Evolutionary conservation across 2,888 invertebrate species (phyloP), one percentile per base, ranked within the genome.

Genomic region (Drosophila fulvimacula): DNA sequence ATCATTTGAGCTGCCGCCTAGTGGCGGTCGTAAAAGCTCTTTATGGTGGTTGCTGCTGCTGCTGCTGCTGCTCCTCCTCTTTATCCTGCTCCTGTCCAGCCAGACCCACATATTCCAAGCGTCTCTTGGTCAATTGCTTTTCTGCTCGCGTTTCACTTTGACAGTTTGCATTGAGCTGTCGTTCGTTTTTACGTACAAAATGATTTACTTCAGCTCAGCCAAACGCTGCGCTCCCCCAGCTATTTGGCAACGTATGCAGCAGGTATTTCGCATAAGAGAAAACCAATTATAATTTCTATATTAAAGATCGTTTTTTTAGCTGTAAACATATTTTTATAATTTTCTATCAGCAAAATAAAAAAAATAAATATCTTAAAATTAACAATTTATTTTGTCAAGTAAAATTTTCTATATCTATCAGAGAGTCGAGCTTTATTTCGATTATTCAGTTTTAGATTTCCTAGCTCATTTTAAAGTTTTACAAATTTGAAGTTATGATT

Each of bases 11-110:
- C 79, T 66, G 73, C 78, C 69, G 76, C 64, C 70, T 65, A 27
- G 64, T 81, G 73, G 64, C 65, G 85, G 63, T 72, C 74, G 69
- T 88, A 85, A 86, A 88, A 82, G 79, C 78, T 69, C 76, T 88
- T 89, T 76, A 88, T 79, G 76, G 59, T 79, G 76, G 59, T 62
- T 66, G 90, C 88, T 88, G 75, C 73, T 73, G 82, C 81, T 79
- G 59, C 72, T 70, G 61, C 79, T 65, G 2, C 19, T 10, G 46
- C 46, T 27, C 27, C 27, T n/a, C 24, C 42, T 1, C 42, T 21
- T 2, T 6, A 27, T 5, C 15, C 27, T 4, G 58, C 15, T 38
- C 9, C 72, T 68, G 81, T 30, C 44, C 55, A 68, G 21, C 5
- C 19, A 39, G 39, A 21, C 6, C 19, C 44, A 41, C 39, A 44